phyloP scores from a whole-genome alignment of 2,888 invertebrate species.

The Epirrita christyi region DNA sequence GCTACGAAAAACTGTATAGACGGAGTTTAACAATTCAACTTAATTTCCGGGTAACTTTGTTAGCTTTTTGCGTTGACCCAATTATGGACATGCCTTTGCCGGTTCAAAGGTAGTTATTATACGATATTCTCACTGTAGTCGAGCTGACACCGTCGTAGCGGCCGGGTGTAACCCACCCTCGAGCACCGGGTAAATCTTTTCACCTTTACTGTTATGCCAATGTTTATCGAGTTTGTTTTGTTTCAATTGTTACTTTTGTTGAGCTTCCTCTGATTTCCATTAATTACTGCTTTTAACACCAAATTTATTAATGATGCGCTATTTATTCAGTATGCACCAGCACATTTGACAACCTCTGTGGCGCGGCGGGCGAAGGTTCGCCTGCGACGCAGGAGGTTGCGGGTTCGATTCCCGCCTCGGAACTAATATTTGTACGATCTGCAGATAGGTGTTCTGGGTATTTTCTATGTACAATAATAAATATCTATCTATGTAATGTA shows the following conservation, averaged over 20 bases:
- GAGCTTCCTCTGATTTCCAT: background rate
- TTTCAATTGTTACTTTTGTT: constrained; percentile 15
- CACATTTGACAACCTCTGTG: too few relatives aligned
- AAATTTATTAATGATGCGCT: too few relatives aligned
- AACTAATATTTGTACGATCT: too few relatives aligned
- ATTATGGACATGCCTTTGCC: constrained; percentile 52
- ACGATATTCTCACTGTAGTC: constrained; percentile 61
- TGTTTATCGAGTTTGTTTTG: constrained; percentile 33
- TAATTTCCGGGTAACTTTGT: constrained; percentile 32
- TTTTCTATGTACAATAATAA: too few relatives aligned
- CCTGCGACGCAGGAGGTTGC: too few relatives aligned
- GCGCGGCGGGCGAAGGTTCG: too few relatives aligned
- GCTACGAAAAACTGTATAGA: constrained; percentile 17
- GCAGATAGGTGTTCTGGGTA: too few relatives aligned
- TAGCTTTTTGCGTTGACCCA: constrained; percentile 33
- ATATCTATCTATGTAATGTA: too few relatives aligned
- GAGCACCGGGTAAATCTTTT: constrained; percentile 47
- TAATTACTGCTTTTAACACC: background rate
- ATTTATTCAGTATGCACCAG: too few relatives aligned
- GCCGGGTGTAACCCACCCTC: constrained; percentile 46
- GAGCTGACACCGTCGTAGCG: constrained; percentile 58
- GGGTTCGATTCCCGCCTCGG: too few relatives aligned
- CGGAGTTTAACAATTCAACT: constrained; percentile 14
- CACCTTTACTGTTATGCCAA: constrained; percentile 35
- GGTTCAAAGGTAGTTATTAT: constrained; percentile 59